Conservation (phyloP, 2,888 invertebrate species). For the Muscina levida region DNA sequence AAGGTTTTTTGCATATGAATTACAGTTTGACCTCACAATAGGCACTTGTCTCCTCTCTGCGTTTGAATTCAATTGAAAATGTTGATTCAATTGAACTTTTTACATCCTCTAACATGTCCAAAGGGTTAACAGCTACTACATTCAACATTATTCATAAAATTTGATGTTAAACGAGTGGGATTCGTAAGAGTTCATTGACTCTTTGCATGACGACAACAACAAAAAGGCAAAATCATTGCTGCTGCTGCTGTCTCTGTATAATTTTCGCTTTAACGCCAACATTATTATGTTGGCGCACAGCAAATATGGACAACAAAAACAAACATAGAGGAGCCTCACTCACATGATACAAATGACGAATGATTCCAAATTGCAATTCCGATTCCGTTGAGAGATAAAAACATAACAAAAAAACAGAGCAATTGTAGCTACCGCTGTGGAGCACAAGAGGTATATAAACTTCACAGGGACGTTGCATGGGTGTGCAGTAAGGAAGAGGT, state of each 20-base stretch:
- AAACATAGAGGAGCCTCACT: slow-evolving; percentile 2
- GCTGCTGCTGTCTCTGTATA: slow-evolving; percentile 1
- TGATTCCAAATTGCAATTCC: background rate
- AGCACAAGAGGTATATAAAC: background rate
- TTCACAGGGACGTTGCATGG: background rate
- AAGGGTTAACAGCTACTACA: slow-evolving; percentile 19
- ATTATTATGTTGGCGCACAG: slow-evolving; percentile 31
- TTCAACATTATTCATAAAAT: slow-evolving; percentile 4
- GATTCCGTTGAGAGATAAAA: background rate
- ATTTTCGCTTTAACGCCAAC: slow-evolving; percentile 50
- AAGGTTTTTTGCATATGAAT: no score
- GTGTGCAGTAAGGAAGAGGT: no score
- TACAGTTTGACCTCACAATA: no score
- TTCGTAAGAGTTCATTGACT: slow-evolving; percentile 57
- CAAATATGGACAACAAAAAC: background rate
- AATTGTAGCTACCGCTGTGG: background rate
- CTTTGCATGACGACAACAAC: slow-evolving; percentile 7
- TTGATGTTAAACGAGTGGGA: slow-evolving; percentile 7
- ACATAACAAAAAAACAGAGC: background rate
- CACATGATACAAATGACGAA: background rate
- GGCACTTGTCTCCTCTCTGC: no score
- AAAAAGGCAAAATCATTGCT: slow-evolving; percentile 43
- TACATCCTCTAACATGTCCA: background rate
- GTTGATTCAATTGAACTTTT: background rate
- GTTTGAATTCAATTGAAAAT: no score